Conservation (phyloP, 2,113 vertebrate species). For the Gobius niger region DNA sequence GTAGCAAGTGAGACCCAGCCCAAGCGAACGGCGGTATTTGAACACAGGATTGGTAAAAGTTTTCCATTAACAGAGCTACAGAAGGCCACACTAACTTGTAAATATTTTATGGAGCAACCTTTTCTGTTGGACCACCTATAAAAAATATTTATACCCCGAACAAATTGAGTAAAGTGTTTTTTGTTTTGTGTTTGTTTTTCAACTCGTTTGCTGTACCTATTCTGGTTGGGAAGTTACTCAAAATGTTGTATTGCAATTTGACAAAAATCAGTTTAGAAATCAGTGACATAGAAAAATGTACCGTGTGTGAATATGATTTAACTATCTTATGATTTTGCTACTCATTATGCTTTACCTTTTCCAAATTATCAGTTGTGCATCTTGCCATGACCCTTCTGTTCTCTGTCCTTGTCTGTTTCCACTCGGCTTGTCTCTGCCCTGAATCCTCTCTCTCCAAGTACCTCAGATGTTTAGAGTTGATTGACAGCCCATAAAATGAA, state of each 20-base stretch:
- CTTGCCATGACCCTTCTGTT: constrained; percentile 37
- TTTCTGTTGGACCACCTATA: constrained; percentile 3
- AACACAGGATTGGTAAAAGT: constrained; percentile 7
- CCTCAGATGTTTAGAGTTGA: constrained; percentile 62
- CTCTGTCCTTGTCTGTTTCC: constrained; percentile 48
- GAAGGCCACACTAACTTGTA: neutral
- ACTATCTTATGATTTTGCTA: neutral
- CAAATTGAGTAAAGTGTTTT: neutral
- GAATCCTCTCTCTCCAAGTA: constrained; percentile 44
- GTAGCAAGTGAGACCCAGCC: neutral
- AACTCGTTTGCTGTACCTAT: too few species aligned
- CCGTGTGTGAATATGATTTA: neutral
- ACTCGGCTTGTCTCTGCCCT: constrained; percentile 35
- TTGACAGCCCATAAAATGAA: constrained; percentile 75
- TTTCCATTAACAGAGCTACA: constrained; percentile 2
- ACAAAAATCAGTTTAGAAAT: neutral
- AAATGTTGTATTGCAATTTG: too few species aligned
- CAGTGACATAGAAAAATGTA: neutral
- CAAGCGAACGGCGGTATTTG: constrained; percentile 2
- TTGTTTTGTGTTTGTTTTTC: too few species aligned
- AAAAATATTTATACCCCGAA: neutral
- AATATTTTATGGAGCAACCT: constrained; percentile 14
- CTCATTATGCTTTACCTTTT: constrained; percentile 29
- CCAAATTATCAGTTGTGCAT: constrained; percentile 59
- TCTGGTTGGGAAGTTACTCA: too few species aligned